Percentiles rank a stretch among this genome's conserved stretches.
Conservation (phyloP, 2,888 invertebrate genomes). For the Hypolimnas misippus region DNA sequence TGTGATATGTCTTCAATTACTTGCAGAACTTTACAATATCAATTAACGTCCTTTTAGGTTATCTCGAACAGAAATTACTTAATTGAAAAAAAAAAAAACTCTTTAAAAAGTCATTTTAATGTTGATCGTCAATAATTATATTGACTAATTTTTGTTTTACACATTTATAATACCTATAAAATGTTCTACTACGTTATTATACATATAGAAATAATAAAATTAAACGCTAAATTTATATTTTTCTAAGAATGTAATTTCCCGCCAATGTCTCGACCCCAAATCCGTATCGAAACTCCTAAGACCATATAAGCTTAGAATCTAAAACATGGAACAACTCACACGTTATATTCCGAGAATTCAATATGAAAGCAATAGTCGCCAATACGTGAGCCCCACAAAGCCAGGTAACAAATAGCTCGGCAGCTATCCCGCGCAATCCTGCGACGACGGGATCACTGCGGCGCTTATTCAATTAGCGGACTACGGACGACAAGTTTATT, state of each 20-base stretch:
- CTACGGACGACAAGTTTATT: constrained; percentile 6
- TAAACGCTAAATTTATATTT: neutral
- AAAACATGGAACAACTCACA: constrained; percentile 22
- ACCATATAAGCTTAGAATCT: constrained; percentile 21
- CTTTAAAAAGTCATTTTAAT: too few species aligned
- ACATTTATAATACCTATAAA: too few species aligned
- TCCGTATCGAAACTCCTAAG: constrained; percentile 3
- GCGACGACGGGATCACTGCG: constrained; percentile 36
- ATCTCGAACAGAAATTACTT: neutral
- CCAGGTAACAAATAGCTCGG: constrained; percentile 45
- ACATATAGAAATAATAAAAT: too few species aligned
- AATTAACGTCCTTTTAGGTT: neutral
- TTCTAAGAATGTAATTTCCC: neutral
- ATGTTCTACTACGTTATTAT: too few species aligned
- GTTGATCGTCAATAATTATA: neutral
- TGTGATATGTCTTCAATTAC: neutral
- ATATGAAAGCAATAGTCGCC: constrained; percentile 44
- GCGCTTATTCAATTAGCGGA: constrained; percentile 44
- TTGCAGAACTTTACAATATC: neutral
- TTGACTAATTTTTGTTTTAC: too few species aligned
- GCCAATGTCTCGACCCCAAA: too few species aligned
- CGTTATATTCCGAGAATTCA: constrained; percentile 38
- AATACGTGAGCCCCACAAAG: constrained; percentile 41
- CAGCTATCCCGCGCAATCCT: constrained; percentile 37
- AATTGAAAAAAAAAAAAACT: neutral